Evolutionary conservation across 2,888 invertebrate genomes (phyloP).

Genomic region (Parascotia fuliginaria): DNA sequence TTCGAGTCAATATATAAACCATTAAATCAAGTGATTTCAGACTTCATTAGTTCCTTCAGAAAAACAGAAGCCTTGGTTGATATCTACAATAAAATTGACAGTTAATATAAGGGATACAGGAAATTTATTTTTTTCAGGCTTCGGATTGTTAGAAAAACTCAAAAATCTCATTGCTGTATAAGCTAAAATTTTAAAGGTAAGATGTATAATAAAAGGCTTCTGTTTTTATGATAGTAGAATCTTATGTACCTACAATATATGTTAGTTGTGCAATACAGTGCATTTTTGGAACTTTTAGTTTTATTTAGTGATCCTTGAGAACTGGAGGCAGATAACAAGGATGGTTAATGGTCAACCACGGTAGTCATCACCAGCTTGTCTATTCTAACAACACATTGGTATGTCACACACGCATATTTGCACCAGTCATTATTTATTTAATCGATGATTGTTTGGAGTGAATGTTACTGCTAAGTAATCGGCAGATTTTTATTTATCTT

Average conservation of each 20-base stretch:
- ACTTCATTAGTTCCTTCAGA: constrained; percentile 32
- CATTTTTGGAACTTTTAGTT: constrained; percentile 51
- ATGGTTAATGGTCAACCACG: constrained; percentile 11
- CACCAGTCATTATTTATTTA: constrained; percentile 18
- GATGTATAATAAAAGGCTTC: constrained; percentile 70
- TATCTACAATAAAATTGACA: constrained; percentile 1
- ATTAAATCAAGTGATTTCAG: constrained; percentile 18
- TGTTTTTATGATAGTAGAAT: constrained; percentile 58
- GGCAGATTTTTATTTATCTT: background rate
- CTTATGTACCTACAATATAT: constrained; percentile 41
- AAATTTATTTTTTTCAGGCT: constrained; percentile 69
- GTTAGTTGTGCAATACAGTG: constrained; percentile 48
- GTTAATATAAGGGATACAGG: constrained; percentile 27
- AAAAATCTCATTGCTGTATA: constrained; percentile 81
- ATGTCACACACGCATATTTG: constrained; percentile 7
- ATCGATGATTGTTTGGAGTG: constrained; percentile 17
- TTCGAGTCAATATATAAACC: constrained; percentile 11
- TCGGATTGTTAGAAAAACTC: constrained; percentile 77
- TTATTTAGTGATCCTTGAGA: constrained; percentile 20
- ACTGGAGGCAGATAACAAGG: constrained; percentile 1
- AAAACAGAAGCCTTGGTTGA: constrained; percentile 64
- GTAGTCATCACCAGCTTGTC: constrained; percentile 15
- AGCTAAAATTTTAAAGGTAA: constrained; percentile 66
- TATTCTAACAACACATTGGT: constrained; percentile 9
- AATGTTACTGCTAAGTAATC: constrained; percentile 14